Base-by-base conservation (phyloP, 2,113 vertebrate genomes). In the Ammodramus savannarum region DNA sequence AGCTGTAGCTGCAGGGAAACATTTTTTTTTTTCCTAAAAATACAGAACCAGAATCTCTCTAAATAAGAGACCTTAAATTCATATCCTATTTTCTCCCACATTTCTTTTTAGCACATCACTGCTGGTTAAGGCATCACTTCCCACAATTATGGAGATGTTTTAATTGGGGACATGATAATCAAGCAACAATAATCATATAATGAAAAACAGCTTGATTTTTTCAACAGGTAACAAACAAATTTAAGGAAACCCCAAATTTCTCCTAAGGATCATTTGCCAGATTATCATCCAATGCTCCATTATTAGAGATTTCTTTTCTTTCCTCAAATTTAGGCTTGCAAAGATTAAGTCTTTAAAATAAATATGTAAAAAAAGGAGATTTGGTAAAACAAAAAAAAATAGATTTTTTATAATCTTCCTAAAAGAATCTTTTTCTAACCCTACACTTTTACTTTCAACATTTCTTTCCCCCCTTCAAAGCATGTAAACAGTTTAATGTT, bases 111-210 rank as follows among this genome's bases (percentile, higher is more conserved):
- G 55, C 59, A 44, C n/a, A 25, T 4, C 5, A 1, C 17, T 74
- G 68, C 14, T 62, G 46, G 39, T 41, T 73, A 39, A 73, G 46
- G 58, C 27, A 49, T 46, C 52, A 23, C 41, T 71, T 73, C 55
- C 39, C 27, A 59, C 1, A 5, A 4, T 19, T 15, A 36, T 1
- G 3, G 20, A 72, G 8, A 23, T 8, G 6, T 3, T 62, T 39
- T 49, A 61, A 63, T 19, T 41, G 1, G 52, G 48, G 44, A 46
- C 1, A 0, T 1, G 11, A 21, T 38, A 51, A 38, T n/a, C 2
- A 0, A 27, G n/a, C 54, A 52, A 13, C 6, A 44, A 13, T 6
- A 61, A 23, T 8, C 36, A 22, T 0, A 0, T 4, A 46, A 66
- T 6, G 46, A 55, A 85, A 48, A 3, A 1, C 1, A 59, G 5